A percentile compares a stretch with the other conserved stretches of the same genome.
Conservation (phyloP, 2,888 invertebrate species). For the Orthosia gracilis region DNA sequence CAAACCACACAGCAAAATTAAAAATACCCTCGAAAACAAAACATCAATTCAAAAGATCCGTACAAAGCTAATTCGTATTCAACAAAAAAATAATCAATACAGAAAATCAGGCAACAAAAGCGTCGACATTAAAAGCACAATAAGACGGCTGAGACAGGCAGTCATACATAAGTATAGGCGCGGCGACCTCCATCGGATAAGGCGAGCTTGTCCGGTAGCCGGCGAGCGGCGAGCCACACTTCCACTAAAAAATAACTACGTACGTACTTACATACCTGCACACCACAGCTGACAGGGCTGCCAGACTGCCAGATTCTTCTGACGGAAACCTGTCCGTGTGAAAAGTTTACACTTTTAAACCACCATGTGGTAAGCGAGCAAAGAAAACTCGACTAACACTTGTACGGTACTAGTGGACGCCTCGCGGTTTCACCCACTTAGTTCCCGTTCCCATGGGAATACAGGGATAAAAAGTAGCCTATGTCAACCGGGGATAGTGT, state of each 20-base stretch:
- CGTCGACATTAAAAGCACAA: conserved; percentile 65
- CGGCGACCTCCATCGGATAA: conserved; percentile 82
- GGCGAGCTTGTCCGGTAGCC: conserved; percentile 83
- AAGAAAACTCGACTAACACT: conserved; percentile 14
- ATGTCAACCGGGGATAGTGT: no score
- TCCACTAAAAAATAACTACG: conserved; percentile 77
- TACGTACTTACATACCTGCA: conserved; percentile 54
- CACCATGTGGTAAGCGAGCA: conserved; percentile 28
- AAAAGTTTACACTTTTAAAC: conserved; percentile 3
- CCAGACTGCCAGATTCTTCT: conserved; percentile 37
- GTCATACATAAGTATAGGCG: conserved; percentile 72
- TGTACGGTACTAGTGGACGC: no score
- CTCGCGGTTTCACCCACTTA: no score
- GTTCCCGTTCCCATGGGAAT: no score
- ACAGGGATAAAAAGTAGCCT: no score
- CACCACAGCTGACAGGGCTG: conserved; percentile 56
- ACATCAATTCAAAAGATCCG: conserved; percentile 56
- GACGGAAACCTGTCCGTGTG: conserved; percentile 2
- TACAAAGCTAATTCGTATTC: conserved; percentile 63
- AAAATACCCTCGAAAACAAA: conserved; percentile 38
- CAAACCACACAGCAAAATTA: conserved; percentile 16
- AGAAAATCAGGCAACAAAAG: conserved; percentile 63
- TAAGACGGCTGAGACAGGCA: conserved; percentile 66
- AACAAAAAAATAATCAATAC: conserved; percentile 64
- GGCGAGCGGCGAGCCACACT: conserved; percentile 75